These are phyloP conservation scores for Ctenochaetus hawaiiensis DNA, from an alignment of 2,797 vertebrate genomes.

Conservation along the genomic window DNA sequence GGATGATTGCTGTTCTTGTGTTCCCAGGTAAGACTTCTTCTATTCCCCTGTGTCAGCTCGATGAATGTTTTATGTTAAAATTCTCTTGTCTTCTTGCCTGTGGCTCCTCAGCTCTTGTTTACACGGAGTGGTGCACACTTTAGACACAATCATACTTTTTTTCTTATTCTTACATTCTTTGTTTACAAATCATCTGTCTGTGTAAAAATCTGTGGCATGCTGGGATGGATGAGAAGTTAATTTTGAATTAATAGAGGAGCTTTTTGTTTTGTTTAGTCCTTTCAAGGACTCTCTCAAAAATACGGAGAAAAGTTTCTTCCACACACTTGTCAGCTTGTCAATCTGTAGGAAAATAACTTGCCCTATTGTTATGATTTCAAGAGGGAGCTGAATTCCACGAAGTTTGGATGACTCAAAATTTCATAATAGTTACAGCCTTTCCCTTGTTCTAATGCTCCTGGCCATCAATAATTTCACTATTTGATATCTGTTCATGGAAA, in stretches of 20 bases:
- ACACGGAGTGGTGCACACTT: slow-evolving; percentile 47
- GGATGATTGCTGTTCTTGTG: slow-evolving; percentile 84
- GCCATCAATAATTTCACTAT: slow-evolving; percentile 4
- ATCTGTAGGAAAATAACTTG: not conserved
- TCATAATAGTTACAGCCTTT: not conserved
- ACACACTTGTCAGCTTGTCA: slow-evolving; percentile 31
- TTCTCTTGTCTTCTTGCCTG: slow-evolving; percentile 25
- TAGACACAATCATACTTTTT: slow-evolving; percentile 5
- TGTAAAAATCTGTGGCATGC: slow-evolving; percentile 10
- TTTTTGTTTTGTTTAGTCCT: not conserved
- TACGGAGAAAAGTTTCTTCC: slow-evolving; percentile 39
- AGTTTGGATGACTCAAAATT: not conserved
- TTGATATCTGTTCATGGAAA: slow-evolving; percentile 21
- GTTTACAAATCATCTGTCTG: slow-evolving; percentile 20
- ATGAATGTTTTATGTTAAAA: slow-evolving; percentile 30
- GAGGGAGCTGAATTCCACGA: not conserved
- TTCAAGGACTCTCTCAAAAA: not conserved
- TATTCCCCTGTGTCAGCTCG: slow-evolving; percentile 30
- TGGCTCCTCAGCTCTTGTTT: slow-evolving; percentile 31
- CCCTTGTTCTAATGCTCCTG: not conserved
- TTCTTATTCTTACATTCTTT: not conserved
- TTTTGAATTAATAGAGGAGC: not conserved
- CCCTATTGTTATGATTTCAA: not conserved
- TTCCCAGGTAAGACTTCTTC: slow-evolving; percentile 85
- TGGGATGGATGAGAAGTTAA: slow-evolving; percentile 32